Conservation (phyloP, 2,113 vertebrate genomes). For the Hemicordylus capensis region DNA sequence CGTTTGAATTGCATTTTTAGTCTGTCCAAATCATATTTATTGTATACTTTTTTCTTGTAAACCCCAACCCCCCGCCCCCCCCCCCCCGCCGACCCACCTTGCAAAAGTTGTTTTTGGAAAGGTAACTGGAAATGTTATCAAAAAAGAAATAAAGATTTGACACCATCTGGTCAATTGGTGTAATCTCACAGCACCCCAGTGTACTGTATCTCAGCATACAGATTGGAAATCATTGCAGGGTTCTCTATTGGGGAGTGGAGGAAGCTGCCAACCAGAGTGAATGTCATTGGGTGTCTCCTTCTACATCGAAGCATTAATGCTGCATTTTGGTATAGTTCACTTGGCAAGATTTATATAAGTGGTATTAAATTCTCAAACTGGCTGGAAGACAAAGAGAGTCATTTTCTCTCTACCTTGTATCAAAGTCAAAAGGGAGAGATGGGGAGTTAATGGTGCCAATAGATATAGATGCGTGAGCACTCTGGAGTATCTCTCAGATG, state of each 20-base stretch:
- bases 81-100: no score
- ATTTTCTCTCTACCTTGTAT: neutral
- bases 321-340: neutral
- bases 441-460: neutral
- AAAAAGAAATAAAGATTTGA: no score
- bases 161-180: no score
- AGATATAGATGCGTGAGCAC: neutral
- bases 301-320: neutral
- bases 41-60: no score
- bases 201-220: no score
- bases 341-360: neutral
- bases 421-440: neutral
- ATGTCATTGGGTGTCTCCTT: neutral
- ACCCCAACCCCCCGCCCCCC: no score
- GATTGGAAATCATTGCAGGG: no score
- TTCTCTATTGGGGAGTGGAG: neutral
- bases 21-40: no score
- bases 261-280: neutral
- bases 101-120: no score
- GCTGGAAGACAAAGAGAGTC: neutral
- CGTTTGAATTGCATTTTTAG: no score
- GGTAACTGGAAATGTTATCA: no score
- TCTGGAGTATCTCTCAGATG: slow-evolving; percentile 21
- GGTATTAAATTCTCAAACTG: neutral
- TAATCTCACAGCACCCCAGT: no score